phyloP scores from a whole-genome alignment of 2,888 invertebrate genomes.

The Heteropelma amictum region DNA sequence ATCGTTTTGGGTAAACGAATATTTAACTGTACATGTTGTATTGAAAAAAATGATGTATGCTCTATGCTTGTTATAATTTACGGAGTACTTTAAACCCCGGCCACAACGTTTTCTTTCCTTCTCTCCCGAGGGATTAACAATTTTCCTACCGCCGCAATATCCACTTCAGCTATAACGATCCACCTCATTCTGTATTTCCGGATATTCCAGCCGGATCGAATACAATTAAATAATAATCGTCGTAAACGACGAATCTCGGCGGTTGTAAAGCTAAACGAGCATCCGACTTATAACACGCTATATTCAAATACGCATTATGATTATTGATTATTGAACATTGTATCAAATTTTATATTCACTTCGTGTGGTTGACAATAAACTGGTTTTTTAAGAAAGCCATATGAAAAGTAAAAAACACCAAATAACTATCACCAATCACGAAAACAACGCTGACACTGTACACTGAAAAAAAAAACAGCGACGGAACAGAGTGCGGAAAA shows the following conservation, averaged over 20 bases:
- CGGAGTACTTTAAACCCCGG: slow-evolving; percentile 10
- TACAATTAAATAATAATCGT: slow-evolving; percentile 3
- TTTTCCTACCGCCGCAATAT: not conserved
- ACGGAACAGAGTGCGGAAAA: too few species aligned
- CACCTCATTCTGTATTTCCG: slow-evolving; percentile 42
- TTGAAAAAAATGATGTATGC: slow-evolving; percentile 4
- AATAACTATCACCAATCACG: slow-evolving; percentile 9
- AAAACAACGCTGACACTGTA: slow-evolving; percentile 12
- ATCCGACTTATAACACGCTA: slow-evolving; percentile 52
- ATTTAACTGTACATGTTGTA: slow-evolving; percentile 34
- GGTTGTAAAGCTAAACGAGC: slow-evolving; percentile 37
- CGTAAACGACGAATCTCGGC: not conserved
- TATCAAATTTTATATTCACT: slow-evolving; percentile 77
- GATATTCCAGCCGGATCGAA: slow-evolving; percentile 29
- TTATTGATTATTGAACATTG: slow-evolving; percentile 74
- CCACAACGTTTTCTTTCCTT: not conserved
- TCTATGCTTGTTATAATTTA: slow-evolving; percentile 20
- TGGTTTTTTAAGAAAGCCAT: slow-evolving; percentile 73
- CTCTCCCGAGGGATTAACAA: not conserved
- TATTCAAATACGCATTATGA: slow-evolving; percentile 63
- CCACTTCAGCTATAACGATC: slow-evolving; percentile 32
- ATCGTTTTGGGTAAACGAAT: slow-evolving; percentile 16
- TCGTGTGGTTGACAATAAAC: slow-evolving; percentile 76
- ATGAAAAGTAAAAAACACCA: slow-evolving; percentile 36
- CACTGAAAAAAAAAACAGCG: too few species aligned